A percentile compares a stretch with the other conserved stretches of the same genome.
phyloP scores from a whole-genome alignment of 2,888 invertebrate species.

The Orchesellides sinensis region DNA sequence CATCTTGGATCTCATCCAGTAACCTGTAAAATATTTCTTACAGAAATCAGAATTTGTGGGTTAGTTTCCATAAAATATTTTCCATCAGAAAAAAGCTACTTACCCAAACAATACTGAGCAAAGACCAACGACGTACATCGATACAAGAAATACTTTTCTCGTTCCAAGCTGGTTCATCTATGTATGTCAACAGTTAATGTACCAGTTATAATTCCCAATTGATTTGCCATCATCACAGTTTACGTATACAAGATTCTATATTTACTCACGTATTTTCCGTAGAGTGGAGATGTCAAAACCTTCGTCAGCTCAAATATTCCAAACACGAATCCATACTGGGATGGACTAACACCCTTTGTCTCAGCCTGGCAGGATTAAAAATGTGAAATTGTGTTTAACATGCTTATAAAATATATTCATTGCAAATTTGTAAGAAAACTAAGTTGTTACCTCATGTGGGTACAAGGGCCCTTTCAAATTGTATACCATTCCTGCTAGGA shows the following conservation, averaged over 20 bases:
- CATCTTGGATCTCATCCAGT: slow-evolving; percentile 46
- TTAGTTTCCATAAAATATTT: neutral
- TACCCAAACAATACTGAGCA: slow-evolving; percentile 91
- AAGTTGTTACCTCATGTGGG: slow-evolving; percentile 59
- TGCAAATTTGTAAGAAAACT: neutral
- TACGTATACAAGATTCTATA: too few relatives aligned
- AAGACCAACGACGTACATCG: slow-evolving; percentile 88
- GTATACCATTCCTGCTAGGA: slow-evolving; percentile 63
- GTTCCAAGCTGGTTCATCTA: slow-evolving; percentile 67
- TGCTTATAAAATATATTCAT: neutral
- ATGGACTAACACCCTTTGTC: slow-evolving; percentile 86
- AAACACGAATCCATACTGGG: slow-evolving; percentile 91
- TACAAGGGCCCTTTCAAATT: slow-evolving; percentile 68
- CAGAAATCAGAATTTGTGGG: neutral
- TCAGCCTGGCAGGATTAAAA: slow-evolving; percentile 83
- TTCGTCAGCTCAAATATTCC: slow-evolving; percentile 91
- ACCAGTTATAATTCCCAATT: too few relatives aligned
- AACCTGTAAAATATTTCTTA: slow-evolving; percentile 3
- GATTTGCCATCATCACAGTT: too few relatives aligned
- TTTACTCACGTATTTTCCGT: slow-evolving; percentile 84
- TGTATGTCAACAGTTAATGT: neutral
- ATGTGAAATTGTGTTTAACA: neutral
- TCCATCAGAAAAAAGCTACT: too few relatives aligned
- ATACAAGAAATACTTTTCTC: slow-evolving; percentile 82
- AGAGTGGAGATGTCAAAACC: slow-evolving; percentile 88